phyloP scores from a whole-genome alignment of 2,113 vertebrate species.

The Anoura caudifer region DNA sequence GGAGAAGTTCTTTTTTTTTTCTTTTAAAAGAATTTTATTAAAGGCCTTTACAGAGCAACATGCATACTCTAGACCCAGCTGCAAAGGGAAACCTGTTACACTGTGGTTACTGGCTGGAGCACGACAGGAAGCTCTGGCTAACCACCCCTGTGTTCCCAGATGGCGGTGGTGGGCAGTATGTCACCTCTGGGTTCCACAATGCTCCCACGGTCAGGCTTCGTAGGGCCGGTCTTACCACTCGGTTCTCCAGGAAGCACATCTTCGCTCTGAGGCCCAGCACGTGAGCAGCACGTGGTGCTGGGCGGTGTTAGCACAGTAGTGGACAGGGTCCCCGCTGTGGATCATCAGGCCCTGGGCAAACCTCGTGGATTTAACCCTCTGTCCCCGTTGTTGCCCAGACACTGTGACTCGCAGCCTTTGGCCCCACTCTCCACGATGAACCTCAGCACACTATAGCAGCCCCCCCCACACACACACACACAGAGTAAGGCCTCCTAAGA shows the following conservation, averaged over 20 bases:
- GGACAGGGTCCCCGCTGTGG: background rate
- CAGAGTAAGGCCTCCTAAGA: constrained; percentile 96
- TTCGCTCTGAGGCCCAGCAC: background rate
- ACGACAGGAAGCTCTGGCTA: background rate
- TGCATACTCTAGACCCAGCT: background rate
- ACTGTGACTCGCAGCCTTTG: background rate
- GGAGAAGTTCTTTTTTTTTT: background rate
- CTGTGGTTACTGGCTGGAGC: background rate
- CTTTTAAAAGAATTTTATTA: background rate
- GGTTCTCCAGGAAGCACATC: background rate
- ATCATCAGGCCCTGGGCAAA: background rate
- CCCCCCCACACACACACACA: constrained; percentile 79
- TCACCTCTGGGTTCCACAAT: background rate
- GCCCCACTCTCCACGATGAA: background rate
- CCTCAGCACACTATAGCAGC: background rate
- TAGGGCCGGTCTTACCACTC: background rate
- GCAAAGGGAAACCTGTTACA: background rate
- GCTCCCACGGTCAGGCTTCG: background rate
- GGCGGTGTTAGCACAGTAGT: background rate
- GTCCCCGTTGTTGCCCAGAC: background rate
- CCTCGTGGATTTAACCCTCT: background rate
- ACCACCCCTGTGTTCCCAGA: background rate
- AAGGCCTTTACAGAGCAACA: background rate
- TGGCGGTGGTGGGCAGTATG: background rate
- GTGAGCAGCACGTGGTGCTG: background rate